Conservation (phyloP, 2,797 vertebrate genomes). For the Rhinatrema bivittatum region DNA sequence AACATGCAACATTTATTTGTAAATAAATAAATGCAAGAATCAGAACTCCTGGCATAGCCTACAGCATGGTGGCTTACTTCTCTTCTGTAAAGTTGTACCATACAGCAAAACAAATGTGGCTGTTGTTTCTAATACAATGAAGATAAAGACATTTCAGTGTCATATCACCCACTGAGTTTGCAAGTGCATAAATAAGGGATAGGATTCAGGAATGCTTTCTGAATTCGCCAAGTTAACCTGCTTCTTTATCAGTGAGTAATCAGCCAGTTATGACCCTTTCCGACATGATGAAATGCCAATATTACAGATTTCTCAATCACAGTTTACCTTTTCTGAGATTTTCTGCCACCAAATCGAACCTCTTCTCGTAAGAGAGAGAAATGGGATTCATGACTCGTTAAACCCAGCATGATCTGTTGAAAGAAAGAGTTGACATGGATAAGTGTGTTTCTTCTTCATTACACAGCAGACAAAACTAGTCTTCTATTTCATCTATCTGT, state of each 20-base stretch:
- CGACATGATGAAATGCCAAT: too few species aligned
- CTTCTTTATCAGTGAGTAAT: background rate
- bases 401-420: constrained; percentile 91
- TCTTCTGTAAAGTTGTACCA: too few species aligned
- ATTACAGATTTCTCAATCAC: constrained; percentile 6
- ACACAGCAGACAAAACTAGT: too few species aligned
- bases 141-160: background rate
- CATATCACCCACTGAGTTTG: background rate
- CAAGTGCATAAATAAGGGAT: background rate
- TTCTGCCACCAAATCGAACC: constrained; percentile 95
- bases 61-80: too few species aligned
- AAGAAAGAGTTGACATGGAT: constrained; percentile 21
- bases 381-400: constrained; percentile 94
- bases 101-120: background rate
- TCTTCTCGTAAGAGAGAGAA: constrained; percentile 97
- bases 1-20: constrained; percentile 20
- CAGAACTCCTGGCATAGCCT: background rate
- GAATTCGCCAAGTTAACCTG: too few species aligned
- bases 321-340: constrained; percentile 84
- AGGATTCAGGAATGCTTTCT: background rate
- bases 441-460: too few species aligned
- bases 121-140: too few species aligned
- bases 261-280: too few species aligned
- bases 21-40: constrained; percentile 3
- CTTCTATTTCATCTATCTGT: too few species aligned